Percentiles rank a stretch among this genome's conserved stretches.
Conservation (phyloP, 2,888 invertebrate species). For the Melangyna quadrimaculata region DNA sequence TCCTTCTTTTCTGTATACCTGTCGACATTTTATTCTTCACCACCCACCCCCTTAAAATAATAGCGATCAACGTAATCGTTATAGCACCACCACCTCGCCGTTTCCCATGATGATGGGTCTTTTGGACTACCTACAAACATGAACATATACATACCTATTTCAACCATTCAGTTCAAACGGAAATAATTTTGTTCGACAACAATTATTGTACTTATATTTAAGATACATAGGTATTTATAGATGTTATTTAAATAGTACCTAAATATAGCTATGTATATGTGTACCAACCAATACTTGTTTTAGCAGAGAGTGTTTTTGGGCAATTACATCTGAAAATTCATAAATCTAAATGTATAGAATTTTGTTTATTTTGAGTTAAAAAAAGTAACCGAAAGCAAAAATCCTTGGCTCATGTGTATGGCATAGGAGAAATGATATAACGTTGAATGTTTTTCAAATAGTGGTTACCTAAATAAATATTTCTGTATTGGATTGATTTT, state of each 20-base stretch:
- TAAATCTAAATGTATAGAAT: slow-evolving; percentile 64
- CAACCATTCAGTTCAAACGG: slow-evolving; percentile 29
- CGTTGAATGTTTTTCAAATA: not conserved
- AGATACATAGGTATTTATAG: not conserved
- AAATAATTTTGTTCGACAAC: slow-evolving; percentile 54
- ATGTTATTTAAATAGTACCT: slow-evolving; percentile 9
- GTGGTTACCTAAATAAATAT: not conserved
- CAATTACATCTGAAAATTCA: slow-evolving; percentile 68
- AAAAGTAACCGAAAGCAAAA: not conserved
- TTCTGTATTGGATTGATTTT: not conserved
- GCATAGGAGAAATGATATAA: not conserved
- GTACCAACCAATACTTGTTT: slow-evolving; percentile 18
- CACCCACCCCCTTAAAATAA: not conserved
- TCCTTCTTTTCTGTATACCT: slow-evolving; percentile 21
- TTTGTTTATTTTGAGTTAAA: slow-evolving; percentile 54
- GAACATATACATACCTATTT: no score
- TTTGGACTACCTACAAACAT: not conserved
- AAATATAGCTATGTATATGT: no score
- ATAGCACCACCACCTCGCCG: slow-evolving; percentile 47
- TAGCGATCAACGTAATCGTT: slow-evolving; percentile 70
- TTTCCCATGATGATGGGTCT: not conserved
- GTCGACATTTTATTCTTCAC: slow-evolving; percentile 4
- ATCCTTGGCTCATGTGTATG: not conserved
- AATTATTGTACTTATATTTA: not conserved
- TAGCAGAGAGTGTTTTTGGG: slow-evolving; percentile 45